phyloP scores from a whole-genome alignment of 2,797 vertebrate species.

The Sarcoramphus papa region DNA sequence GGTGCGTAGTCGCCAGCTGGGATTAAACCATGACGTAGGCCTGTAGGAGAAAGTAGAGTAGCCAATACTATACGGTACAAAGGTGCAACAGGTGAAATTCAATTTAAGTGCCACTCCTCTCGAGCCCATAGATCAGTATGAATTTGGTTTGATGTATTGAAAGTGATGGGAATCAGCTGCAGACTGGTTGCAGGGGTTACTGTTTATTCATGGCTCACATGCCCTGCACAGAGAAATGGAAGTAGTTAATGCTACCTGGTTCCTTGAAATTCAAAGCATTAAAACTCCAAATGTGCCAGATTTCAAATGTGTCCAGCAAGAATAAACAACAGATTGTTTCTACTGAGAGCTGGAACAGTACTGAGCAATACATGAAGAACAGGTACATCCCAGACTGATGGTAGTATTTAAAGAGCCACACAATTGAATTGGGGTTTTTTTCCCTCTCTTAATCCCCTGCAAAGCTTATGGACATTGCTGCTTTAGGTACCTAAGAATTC shows the following conservation, averaged over 20 bases:
- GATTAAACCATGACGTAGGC: no score
- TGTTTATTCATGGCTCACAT: neutral
- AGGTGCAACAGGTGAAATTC: neutral
- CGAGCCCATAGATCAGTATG: neutral
- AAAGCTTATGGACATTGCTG: neutral
- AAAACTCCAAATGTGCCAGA: neutral
- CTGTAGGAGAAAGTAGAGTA: neutral
- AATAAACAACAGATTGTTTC: neutral
- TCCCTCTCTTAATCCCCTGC: neutral
- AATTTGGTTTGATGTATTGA: neutral
- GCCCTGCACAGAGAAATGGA: neutral
- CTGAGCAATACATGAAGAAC: neutral
- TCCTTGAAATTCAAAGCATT: constrained; percentile 9
- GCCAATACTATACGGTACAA: neutral
- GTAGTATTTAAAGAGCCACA: neutral
- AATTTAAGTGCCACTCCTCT: neutral
- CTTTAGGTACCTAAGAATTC: neutral
- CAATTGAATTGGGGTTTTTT: neutral
- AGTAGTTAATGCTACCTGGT: neutral
- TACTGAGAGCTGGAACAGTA: neutral
- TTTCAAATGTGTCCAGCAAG: neutral
- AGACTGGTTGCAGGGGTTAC: neutral
- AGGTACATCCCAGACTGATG: neutral
- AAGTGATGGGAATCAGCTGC: neutral
- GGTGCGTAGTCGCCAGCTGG: no score